phyloP scores from a whole-genome alignment of 2,113 vertebrate genomes.

The Pelobates fuscus region DNA sequence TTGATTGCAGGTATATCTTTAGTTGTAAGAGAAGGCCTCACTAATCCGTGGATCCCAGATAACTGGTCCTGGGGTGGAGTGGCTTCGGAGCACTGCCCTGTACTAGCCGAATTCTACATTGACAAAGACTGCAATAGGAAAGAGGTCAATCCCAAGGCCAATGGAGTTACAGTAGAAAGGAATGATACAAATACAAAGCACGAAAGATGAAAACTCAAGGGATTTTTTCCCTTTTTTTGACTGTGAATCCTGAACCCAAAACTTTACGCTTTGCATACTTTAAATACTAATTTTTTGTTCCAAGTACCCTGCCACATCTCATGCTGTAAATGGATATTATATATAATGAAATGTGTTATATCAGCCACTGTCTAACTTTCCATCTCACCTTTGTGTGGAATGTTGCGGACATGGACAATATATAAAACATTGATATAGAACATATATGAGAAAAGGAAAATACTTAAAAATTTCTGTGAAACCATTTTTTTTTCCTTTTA shows the following conservation, averaged over 20 bases:
- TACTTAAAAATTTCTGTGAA: conserved; percentile 56
- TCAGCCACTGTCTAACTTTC: conserved; percentile 13
- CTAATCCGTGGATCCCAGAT: conserved; percentile 95
- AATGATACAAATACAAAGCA: conserved; percentile 76
- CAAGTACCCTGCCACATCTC: conserved; percentile 19
- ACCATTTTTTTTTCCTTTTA: conserved; percentile 21
- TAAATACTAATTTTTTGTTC: conserved; percentile 54
- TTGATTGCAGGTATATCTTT: conserved; percentile 78
- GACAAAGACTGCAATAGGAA: conserved; percentile 75
- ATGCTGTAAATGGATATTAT: conserved; percentile 42
- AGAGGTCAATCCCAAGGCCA: conserved; percentile 68
- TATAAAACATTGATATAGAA: conserved; percentile 53
- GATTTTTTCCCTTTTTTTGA: background rate
- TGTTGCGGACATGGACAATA: background rate
- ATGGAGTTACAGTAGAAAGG: conserved; percentile 71
- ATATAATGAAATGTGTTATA: conserved; percentile 12
- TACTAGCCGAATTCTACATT: conserved; percentile 82
- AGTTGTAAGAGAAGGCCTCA: conserved; percentile 89
- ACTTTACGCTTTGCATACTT: conserved; percentile 41
- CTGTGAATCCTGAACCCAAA: conserved; percentile 39
- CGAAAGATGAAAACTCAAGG: conserved; percentile 78
- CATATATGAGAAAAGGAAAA: conserved; percentile 55
- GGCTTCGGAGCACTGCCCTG: conserved; percentile 87
- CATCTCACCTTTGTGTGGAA: conserved; percentile 10
- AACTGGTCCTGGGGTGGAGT: conserved; percentile 97